Evolutionary conservation across 2,113 vertebrate species (phyloP), one percentile per base, ranked within the genome.

Genomic region (Oncorhynchus clarkii): DNA sequence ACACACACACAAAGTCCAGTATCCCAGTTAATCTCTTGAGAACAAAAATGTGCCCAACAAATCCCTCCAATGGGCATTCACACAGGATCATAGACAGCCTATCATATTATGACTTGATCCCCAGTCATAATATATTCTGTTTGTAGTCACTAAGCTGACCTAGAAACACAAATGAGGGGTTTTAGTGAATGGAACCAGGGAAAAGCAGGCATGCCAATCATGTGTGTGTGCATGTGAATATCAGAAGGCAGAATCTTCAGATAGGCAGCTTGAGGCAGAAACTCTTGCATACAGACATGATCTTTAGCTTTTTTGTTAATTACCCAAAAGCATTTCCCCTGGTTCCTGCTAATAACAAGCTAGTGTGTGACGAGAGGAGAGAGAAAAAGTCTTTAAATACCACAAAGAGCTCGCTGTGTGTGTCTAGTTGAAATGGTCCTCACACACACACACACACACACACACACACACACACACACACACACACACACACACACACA

Each of bases 361-460:
- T 20, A 8, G 31, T 48, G 18, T 69, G 20, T 48, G 31, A 39
- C 45, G 29, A 18, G 16, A 20, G 14, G 16, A 48, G n/a, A 67
- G 75, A 74, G 73, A 71, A 67, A 66, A 72, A 77, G 75, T 75
- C 81, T 45, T 74, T 74, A 74, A 66, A 64, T n/a, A 45, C 70
- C 60, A 86, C 82, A 86, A 84, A 86, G 82, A 73, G 26, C 72
- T 80, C 66, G 68, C 62, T 84, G 75, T 86, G 74, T 80, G 39
- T 54, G 74, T 78, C 71, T 80, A 66, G 82, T 24, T 64, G 22
- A 60, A 60, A 60, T 20, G 18, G 16, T 18, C 14, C 51, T 24
- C n/a, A 3, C 39, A 34, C 71, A 34, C 68, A 70, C 39, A 45
- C 39, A 11, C 39, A 9, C 39, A 11, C 57, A 64, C 60, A 64